A percentile compares a stretch with the other conserved stretches of the same genome.
Evolutionary conservation across 2,113 vertebrate species (phyloP).

Genomic region (Gadus chalcogrammus): DNA sequence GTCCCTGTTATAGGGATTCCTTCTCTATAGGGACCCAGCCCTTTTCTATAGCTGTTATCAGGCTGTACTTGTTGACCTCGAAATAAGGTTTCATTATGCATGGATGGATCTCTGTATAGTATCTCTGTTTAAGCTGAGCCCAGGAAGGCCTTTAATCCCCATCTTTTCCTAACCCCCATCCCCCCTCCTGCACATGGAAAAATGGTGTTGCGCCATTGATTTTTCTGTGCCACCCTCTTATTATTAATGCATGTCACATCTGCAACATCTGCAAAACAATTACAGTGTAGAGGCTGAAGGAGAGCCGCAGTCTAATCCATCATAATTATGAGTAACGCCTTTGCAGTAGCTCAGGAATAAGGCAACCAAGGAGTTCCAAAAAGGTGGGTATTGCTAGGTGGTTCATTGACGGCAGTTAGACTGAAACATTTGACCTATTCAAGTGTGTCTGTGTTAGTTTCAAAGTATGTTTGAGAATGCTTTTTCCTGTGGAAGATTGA

Average conservation of each 20-base stretch:
- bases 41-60: background rate
- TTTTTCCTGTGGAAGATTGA: too few species aligned
- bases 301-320: slow-evolving; percentile 85
- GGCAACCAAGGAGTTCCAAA: slow-evolving; percentile 22
- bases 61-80: background rate
- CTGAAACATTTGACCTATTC: too few species aligned
- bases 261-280: slow-evolving; percentile 85
- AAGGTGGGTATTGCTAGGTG: too few species aligned
- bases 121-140: slow-evolving; percentile 2
- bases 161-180: slow-evolving; percentile 7
- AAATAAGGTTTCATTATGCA: background rate
- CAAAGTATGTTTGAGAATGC: too few species aligned
- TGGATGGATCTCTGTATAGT: background rate
- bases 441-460: too few species aligned
- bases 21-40: background rate
- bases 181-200: slow-evolving; percentile 18
- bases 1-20: background rate
- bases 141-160: background rate
- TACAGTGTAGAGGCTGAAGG: slow-evolving; percentile 70
- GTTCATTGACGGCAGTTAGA: too few species aligned
- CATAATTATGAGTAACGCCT: slow-evolving; percentile 82
- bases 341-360: slow-evolving; percentile 69
- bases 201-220: slow-evolving; percentile 48
- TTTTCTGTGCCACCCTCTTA: slow-evolving; percentile 59
- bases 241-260: slow-evolving; percentile 82